phyloP scores from a whole-genome alignment of 2,888 invertebrate species.

The Heliconius erato region DNA sequence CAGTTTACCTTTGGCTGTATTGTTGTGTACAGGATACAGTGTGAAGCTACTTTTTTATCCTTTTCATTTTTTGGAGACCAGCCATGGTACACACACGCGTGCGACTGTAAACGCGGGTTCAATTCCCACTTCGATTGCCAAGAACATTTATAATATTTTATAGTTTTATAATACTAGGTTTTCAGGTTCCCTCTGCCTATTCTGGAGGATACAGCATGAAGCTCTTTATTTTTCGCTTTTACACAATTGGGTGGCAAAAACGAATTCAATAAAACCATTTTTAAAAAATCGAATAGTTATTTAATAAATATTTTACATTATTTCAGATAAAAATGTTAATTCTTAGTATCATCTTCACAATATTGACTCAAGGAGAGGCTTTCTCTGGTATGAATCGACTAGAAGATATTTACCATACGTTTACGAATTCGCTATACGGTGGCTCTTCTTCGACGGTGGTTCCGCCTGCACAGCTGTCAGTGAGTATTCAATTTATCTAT shows the following conservation, averaged over 20 bases:
- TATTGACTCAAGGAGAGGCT: neutral
- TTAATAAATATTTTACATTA: neutral
- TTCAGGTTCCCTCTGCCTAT: no score
- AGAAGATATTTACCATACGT: neutral
- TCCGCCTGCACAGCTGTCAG: neutral
- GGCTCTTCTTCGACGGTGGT: neutral
- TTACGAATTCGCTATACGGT: neutral
- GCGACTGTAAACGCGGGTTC: no score
- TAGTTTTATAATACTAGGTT: no score
- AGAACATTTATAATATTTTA: no score
- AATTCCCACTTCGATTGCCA: no score
- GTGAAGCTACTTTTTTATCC: no score
- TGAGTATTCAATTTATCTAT: neutral
- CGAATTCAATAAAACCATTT: neutral
- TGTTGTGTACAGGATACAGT: no score
- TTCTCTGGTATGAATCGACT: neutral
- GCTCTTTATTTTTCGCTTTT: no score
- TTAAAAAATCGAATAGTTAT: neutral
- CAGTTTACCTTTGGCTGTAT: no score
- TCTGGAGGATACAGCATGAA: no score
- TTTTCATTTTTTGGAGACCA: no score
- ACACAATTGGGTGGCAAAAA: neutral
- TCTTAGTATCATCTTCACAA: neutral
- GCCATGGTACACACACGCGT: no score
- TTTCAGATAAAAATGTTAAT: conserved; percentile 13